Percentiles rank a stretch among this genome's conserved stretches.
Conservation (phyloP, 2,888 invertebrate genomes). For the Enchytraeus crypticus region DNA sequence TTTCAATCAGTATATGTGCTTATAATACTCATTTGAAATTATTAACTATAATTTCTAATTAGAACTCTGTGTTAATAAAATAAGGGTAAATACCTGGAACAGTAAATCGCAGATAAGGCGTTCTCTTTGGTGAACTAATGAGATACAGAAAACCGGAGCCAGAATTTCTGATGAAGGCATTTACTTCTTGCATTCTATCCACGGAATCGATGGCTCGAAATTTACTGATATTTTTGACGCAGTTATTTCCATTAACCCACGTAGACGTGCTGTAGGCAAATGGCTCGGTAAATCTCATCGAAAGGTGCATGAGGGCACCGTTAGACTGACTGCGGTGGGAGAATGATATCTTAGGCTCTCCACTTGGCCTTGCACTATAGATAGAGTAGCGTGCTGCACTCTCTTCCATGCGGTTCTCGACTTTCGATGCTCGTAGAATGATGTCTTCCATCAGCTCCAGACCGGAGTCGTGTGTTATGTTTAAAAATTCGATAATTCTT, state of each 20-base stretch:
- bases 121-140: background rate
- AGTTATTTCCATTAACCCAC: conserved; percentile 16
- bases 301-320: background rate
- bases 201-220: background rate
- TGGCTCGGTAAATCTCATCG: conserved; percentile 35
- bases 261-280: conserved; percentile 29
- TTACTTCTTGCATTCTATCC: background rate
- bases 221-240: conserved; percentile 16
- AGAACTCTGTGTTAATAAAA: no score
- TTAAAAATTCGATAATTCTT: background rate
- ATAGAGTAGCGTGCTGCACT: background rate
- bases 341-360: background rate
- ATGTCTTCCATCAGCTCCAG: background rate
- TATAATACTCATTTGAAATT: no score
- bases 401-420: background rate
- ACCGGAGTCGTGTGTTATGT: background rate
- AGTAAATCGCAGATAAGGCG: background rate
- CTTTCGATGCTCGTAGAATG: background rate
- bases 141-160: background rate
- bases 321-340: no score
- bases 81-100: background rate
- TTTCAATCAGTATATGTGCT: no score
- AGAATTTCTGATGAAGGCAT: background rate
- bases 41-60: no score
- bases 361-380: background rate